Conservation (phyloP, 2,888 invertebrate genomes). For the Mechanitis messenoides region DNA sequence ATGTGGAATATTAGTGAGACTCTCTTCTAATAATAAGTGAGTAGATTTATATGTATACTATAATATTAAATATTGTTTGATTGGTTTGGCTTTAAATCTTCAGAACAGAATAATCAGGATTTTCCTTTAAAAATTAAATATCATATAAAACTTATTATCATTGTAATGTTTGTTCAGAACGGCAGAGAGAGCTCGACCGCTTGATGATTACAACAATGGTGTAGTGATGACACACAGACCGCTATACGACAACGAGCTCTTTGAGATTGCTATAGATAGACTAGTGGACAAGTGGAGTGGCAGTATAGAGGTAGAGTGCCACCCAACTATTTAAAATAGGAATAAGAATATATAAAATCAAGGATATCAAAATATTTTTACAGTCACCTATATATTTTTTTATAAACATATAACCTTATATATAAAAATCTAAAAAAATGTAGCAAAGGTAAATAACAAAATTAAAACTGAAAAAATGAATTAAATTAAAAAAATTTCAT, state of each 20-base stretch:
- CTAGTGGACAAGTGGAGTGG: constrained; percentile 97
- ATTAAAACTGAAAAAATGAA: too few relatives aligned
- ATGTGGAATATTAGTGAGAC: constrained; percentile 90
- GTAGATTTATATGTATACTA: constrained; percentile 26
- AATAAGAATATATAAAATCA: too few relatives aligned
- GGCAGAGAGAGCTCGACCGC: constrained; percentile 90
- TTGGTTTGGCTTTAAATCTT: too few relatives aligned
- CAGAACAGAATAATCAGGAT: too few relatives aligned
- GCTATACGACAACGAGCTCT: constrained; percentile 90
- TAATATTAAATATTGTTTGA: too few relatives aligned
- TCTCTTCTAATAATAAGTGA: constrained; percentile 83
- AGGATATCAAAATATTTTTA: too few relatives aligned
- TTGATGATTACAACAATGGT: constrained; percentile 97
- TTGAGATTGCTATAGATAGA: constrained; percentile 95
- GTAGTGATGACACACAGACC: constrained; percentile 96
- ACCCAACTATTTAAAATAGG: neutral
- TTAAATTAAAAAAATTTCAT: too few relatives aligned
- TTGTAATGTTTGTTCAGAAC: constrained; percentile 67
- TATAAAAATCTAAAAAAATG: too few relatives aligned
- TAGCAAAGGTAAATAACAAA: too few relatives aligned
- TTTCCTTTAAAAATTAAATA: neutral
- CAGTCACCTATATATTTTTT: too few relatives aligned
- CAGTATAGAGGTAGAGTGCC: constrained; percentile 83
- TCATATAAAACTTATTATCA: too few relatives aligned
- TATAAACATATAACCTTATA: too few relatives aligned